Percentiles rank a stretch among this genome's conserved stretches.
phyloP scores from a whole-genome alignment of 92 coral and sea anemone species.

The Phymanthus crucifer region DNA sequence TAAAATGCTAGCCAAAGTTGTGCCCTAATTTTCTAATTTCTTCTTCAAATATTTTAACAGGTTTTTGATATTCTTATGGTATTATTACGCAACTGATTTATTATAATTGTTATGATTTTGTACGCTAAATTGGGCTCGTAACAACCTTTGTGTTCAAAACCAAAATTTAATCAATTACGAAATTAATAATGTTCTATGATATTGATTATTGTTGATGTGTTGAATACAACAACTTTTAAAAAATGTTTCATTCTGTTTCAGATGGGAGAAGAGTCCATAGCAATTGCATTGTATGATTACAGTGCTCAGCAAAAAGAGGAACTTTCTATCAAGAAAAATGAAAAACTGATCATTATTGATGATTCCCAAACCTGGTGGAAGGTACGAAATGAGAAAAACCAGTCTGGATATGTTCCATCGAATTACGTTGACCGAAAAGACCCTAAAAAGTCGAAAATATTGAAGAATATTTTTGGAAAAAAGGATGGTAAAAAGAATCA shows the following conservation, averaged over 20 bases:
- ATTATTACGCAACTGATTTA: no score
- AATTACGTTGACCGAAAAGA: constrained; percentile 78
- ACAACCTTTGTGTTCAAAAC: no score
- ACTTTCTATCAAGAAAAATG: constrained; percentile 86
- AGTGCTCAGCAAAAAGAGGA: constrained; percentile 86
- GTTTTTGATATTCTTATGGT: no score
- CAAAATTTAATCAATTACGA: background rate
- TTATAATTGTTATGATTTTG: no score
- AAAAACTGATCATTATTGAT: constrained; percentile 75
- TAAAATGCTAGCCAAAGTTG: no score
- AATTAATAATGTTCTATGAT: background rate
- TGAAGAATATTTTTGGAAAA: constrained; percentile 68
- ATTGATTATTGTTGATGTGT: no score
- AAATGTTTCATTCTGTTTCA: constrained; percentile 21
- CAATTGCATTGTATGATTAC: constrained; percentile 88
- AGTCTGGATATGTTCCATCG: constrained; percentile 93
- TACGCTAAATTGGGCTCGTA: no score
- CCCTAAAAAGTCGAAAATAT: constrained; percentile 42
- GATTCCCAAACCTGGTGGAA: constrained; percentile 98
- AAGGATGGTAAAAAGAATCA: constrained; percentile 54
- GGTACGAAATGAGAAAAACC: constrained; percentile 80
- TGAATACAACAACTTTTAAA: no score
- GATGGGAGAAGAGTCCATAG: constrained; percentile 86
- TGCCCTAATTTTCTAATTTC: no score
- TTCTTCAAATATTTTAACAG: no score